phyloP scores from a whole-genome alignment of 2,113 vertebrate species.

The Heptranchias perlo region DNA sequence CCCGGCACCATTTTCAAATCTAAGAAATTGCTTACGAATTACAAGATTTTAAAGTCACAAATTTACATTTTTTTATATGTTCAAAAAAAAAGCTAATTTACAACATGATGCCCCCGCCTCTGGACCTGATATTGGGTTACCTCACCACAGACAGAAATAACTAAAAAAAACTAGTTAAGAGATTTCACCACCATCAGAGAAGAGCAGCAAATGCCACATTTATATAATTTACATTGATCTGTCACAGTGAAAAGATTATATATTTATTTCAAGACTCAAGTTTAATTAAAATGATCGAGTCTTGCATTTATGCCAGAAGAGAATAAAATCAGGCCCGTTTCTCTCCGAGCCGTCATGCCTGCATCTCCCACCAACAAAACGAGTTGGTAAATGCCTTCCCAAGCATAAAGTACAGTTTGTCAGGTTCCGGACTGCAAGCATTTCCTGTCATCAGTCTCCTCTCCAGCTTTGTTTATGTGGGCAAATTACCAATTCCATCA shows the following conservation, averaged over 20 bases:
- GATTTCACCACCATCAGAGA: neutral
- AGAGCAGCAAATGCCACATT: neutral
- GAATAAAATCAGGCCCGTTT: neutral
- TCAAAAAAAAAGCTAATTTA: neutral
- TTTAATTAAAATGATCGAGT: neutral
- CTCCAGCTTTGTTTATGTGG: constrained; percentile 11
- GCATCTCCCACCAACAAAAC: neutral
- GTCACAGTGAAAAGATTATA: neutral
- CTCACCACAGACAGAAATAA: neutral
- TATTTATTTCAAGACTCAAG: neutral
- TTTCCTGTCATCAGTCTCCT: constrained; percentile 11
- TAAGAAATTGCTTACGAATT: neutral
- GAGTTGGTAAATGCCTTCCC: neutral
- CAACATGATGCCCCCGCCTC: neutral
- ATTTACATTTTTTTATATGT: neutral
- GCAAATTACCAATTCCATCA: constrained; percentile 2
- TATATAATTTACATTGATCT: neutral
- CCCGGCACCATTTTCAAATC: neutral
- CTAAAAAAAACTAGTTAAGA: neutral
- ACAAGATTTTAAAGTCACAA: neutral
- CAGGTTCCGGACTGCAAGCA: neutral
- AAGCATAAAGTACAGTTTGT: neutral
- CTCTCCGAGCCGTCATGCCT: neutral
- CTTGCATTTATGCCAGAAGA: no score
- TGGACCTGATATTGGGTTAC: neutral